Evolutionary conservation across 2,113 vertebrate species (phyloP).

Genomic region (Mandrillus leucophaeus): DNA sequence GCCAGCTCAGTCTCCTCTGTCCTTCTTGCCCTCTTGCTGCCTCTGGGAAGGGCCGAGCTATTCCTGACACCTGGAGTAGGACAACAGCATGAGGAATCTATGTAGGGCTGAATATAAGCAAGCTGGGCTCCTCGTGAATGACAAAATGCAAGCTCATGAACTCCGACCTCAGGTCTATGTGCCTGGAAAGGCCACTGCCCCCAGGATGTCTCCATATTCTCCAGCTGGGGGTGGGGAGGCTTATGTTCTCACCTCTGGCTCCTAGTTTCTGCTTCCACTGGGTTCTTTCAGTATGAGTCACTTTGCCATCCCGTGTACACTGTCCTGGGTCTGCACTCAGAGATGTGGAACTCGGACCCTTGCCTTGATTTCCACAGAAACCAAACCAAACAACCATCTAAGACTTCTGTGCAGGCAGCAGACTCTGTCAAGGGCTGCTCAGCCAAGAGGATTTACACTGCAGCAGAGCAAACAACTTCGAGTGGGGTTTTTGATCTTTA

Average conservation of each 20-base stretch:
- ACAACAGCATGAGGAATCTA: not conserved
- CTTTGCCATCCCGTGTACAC: not conserved
- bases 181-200: not conserved
- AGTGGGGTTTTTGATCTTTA: not conserved
- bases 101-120: not conserved
- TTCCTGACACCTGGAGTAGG: not conserved
- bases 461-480: not conserved
- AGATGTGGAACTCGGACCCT: not conserved
- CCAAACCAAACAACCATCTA: not conserved
- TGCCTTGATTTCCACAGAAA: constrained; percentile 36
- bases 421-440: not conserved
- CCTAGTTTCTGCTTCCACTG: not conserved
- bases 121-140: fast-evolving
- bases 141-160: not conserved
- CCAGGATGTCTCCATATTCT: not conserved
- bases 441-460: not conserved
- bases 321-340: not conserved
- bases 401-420: not conserved
- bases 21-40: not conserved
- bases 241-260: not conserved
- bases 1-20: not conserved
- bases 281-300: not conserved
- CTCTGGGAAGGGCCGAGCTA: not conserved
- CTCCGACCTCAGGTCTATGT: not conserved
- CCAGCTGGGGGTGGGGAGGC: fast-evolving